Percentiles rank a stretch among this genome's conserved stretches.
phyloP scores from a whole-genome alignment of 2,113 vertebrate species.

The Ictalurus furcatus region DNA sequence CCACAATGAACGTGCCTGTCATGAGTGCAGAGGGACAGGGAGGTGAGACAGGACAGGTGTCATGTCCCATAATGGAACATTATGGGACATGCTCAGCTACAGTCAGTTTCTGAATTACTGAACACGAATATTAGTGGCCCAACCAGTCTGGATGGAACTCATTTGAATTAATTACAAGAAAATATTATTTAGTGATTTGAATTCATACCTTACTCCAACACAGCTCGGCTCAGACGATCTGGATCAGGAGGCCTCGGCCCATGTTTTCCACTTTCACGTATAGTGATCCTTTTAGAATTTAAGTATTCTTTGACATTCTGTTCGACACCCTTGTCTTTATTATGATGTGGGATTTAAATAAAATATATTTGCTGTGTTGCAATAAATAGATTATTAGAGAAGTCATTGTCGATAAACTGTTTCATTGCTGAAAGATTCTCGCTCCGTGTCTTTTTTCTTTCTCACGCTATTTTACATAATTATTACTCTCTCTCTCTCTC shows the following conservation, averaged over 20 bases:
- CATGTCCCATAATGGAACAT: no score
- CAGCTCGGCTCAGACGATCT: no score
- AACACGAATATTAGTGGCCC: not conserved
- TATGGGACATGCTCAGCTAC: no score
- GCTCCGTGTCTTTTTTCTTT: not conserved
- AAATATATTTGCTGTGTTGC: not conserved
- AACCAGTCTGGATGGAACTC: not conserved
- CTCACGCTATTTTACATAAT: not conserved
- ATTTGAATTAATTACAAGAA: not conserved
- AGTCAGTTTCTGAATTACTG: not conserved
- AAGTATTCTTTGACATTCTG: no score
- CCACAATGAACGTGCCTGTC: conserved; percentile 93
- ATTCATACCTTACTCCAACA: not conserved
- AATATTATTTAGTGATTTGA: not conserved
- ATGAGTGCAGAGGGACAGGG: conserved; percentile 71
- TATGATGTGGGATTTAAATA: not conserved
- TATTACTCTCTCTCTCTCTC: not conserved
- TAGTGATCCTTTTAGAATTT: not conserved
- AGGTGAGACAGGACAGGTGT: conserved; percentile 69
- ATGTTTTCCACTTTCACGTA: not conserved
- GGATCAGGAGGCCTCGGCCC: not conserved
- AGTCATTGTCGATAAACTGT: not conserved
- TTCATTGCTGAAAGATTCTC: not conserved
- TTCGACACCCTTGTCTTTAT: not conserved
- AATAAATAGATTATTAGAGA: not conserved